These are phyloP conservation scores for Coryphaenoides rupestris DNA, from an alignment of 2,113 vertebrate species.

Conservation along the genomic window DNA sequence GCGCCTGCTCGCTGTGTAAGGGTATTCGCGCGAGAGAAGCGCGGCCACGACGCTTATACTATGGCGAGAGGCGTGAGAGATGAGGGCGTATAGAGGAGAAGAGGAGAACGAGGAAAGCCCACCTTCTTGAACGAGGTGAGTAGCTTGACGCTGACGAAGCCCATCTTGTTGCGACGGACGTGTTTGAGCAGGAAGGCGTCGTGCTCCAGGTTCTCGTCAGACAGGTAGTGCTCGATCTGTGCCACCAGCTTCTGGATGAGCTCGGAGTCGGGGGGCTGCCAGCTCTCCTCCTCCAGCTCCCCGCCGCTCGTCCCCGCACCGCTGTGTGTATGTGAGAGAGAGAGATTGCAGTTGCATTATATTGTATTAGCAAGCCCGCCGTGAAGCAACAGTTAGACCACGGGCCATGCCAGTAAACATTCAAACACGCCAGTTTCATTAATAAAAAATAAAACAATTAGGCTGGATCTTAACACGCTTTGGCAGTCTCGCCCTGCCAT, in stretches of 20 bases:
- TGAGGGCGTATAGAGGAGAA: too few species aligned
- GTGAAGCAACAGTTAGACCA: constrained; percentile 3
- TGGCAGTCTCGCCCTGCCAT: constrained; percentile 29
- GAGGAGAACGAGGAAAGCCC: too few species aligned
- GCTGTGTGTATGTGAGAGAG: too few species aligned
- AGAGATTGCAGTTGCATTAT: constrained; percentile 11
- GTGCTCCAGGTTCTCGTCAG: constrained; percentile 94
- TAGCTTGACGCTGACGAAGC: constrained; percentile 95
- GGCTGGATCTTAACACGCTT: constrained; percentile 18
- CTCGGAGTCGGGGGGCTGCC: constrained; percentile 87
- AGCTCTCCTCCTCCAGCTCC: constrained; percentile 86
- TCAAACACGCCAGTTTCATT: constrained; percentile 3
- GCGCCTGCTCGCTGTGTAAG: too few species aligned
- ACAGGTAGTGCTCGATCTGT: constrained; percentile 96
- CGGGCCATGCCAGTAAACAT: constrained; percentile 12
- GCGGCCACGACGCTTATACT: too few species aligned
- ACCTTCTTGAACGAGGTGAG: constrained; percentile 99
- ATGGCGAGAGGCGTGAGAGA: too few species aligned
- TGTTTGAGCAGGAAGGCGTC: constrained; percentile 97
- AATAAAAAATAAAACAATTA: too few species aligned
- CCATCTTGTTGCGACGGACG: constrained; percentile 91
- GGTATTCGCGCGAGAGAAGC: too few species aligned
- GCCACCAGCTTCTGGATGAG: constrained; percentile 85
- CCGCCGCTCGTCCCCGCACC: constrained; percentile 80
- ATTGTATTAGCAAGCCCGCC: background rate